A percentile compares a stretch with the other conserved stretches of the same genome.
phyloP scores from a whole-genome alignment of 2,797 vertebrate genomes.

The Tamandua tetradactyla region DNA sequence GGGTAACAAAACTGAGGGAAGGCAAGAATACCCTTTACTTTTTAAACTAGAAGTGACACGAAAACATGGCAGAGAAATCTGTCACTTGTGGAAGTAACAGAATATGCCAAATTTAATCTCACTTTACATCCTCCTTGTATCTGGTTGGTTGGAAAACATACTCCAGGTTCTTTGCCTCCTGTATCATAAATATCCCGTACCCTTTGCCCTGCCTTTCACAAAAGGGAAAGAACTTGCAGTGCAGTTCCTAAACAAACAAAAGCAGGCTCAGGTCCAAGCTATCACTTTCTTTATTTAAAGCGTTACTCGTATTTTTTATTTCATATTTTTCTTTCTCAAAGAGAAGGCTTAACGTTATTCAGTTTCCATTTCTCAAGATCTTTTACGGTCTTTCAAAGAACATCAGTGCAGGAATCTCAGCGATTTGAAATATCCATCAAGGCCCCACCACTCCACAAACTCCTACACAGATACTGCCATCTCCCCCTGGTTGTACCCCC shows the following conservation, averaged over 20 bases:
- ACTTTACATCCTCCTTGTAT: neutral
- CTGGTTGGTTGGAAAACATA: neutral
- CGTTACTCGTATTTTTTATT: neutral
- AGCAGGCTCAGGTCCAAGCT: neutral
- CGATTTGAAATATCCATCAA: neutral
- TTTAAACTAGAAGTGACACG: neutral
- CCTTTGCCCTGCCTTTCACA: neutral
- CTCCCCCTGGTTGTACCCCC: neutral
- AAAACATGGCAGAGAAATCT: neutral
- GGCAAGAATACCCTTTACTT: neutral
- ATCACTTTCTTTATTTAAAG: neutral
- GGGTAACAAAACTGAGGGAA: neutral
- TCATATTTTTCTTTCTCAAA: neutral
- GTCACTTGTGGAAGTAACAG: neutral
- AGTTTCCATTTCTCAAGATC: neutral
- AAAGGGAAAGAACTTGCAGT: neutral
- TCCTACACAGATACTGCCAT: neutral
- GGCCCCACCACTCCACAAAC: neutral
- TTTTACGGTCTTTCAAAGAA: neutral
- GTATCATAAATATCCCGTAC: neutral
- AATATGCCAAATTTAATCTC: neutral
- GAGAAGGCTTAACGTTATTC: neutral
- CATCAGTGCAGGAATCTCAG: neutral
- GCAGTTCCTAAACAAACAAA: neutral
- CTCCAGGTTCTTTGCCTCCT: neutral